A percentile compares a stretch with the other conserved stretches of the same genome.
Evolutionary conservation across 2,888 invertebrate genomes (phyloP).

Genomic region (Volucella bombylans): DNA sequence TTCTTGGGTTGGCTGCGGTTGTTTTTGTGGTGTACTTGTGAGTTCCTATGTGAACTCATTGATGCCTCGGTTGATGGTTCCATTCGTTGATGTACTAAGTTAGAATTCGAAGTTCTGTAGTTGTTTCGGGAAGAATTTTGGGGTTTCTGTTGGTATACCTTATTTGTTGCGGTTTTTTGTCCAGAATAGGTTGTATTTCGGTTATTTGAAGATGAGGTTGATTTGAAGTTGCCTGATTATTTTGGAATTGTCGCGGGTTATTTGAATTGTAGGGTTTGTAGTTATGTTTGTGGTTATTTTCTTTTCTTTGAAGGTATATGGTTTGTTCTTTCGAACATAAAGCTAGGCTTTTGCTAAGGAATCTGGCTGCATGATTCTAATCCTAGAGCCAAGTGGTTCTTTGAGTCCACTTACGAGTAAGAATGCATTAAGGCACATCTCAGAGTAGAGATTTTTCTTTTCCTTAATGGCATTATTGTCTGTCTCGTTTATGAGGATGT

Average conservation of each 20-base stretch:
- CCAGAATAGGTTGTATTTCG: not conserved
- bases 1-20: not conserved
- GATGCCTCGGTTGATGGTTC: not conserved
- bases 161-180: too few species aligned
- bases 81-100: too few species aligned
- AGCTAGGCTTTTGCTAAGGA: slow-evolving; percentile 28
- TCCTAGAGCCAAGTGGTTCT: slow-evolving; percentile 73
- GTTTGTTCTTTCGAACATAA: not conserved
- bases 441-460: slow-evolving; percentile 66
- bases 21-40: not conserved
- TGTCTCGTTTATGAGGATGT: slow-evolving; percentile 68
- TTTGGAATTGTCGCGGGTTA: not conserved
- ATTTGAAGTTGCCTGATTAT: too few species aligned
- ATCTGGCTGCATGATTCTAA: slow-evolving; percentile 72
- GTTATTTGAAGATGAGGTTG: too few species aligned
- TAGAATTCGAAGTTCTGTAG: too few species aligned
- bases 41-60: not conserved
- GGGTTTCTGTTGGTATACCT: too few species aligned
- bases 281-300: too few species aligned
- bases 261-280: not conserved
- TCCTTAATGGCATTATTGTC: slow-evolving; percentile 64
- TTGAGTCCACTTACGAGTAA: slow-evolving; percentile 64
- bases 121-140: too few species aligned
- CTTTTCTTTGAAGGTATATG: not conserved
- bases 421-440: slow-evolving; percentile 74